Evolutionary conservation across 2,888 invertebrate genomes (phyloP).

Genomic region (Drosophila meridiana): DNA sequence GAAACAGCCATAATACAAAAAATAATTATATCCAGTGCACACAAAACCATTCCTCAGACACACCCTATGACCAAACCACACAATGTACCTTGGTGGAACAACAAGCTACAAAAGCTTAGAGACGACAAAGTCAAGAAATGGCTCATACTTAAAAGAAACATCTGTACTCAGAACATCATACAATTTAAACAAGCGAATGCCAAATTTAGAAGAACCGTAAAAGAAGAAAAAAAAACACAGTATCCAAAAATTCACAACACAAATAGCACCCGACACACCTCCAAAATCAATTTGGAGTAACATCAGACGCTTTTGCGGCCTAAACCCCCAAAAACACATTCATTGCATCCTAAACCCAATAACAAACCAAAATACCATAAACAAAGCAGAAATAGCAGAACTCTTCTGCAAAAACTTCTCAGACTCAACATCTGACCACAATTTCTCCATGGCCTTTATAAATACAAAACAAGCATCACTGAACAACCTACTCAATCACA

Average conservation of each 20-base stretch:
- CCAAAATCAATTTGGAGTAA: neutral
- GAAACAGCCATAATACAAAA: neutral
- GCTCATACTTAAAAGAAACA: no score
- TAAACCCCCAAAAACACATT: neutral
- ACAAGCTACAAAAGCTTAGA: neutral
- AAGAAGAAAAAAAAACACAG: no score
- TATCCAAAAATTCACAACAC: no score
- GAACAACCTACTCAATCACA: neutral
- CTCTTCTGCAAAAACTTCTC: neutral
- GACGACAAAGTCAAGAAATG: neutral
- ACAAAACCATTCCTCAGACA: neutral
- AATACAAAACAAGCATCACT: neutral
- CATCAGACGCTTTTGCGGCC: neutral
- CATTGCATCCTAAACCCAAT: neutral
- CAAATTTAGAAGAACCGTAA: no score
- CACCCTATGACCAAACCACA: neutral
- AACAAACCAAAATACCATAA: neutral
- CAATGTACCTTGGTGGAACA: neutral
- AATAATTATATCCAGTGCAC: neutral
- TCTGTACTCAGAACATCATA: no score
- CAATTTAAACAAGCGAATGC: no score
- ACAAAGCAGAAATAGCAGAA: neutral
- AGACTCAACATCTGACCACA: neutral
- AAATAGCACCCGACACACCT: neutral
- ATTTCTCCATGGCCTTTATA: neutral